Base-by-base conservation (phyloP, 2,113 vertebrate species). In the Chamaetylas fuelleborni region DNA sequence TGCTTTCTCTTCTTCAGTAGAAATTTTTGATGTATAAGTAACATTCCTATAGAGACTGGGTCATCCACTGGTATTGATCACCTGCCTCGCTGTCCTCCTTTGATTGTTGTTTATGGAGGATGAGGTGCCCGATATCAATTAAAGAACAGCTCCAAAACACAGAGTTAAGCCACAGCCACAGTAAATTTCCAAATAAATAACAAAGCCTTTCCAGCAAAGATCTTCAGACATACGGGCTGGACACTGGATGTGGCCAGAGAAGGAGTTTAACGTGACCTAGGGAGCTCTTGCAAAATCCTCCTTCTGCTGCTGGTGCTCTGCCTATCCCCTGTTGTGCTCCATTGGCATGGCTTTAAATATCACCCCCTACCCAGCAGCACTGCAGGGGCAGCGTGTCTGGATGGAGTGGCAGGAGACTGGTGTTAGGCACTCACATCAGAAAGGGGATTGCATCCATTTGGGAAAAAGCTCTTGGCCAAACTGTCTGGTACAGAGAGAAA, bases 221-320 rank as follows among this genome's bases (percentile, higher is more conserved):
- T 88, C 96, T 88, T 97, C 95, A 96, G 92, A 78, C 90, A 96
- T 96, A 92, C 50, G 61, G 84, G 90, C 79, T 96, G 95, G 94
- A 97, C 92, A 86, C 20, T 92, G 90, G 77, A 94, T 92, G 73
- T 92, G 96, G 94, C 86, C 88, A 89, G 90, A 94, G 81, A 85
- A 94, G 93, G 57, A 96, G 26, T 96, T 97, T 94, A 89, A 45
- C 7, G 50, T 92, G 94, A 97, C 77, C 80, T 36, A 93, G 82
- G 0, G 25, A 91, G 78, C 86, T 93, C 93, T 80, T 85, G 83
- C 89, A 87, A 97, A 96, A 96, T 97, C 92, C 91, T 96, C 96
- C 90, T 96, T 96, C 96, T 96, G 95, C 92, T 95, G 96, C 95
- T 51, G 81, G 29, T 78, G 85, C 93, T 96, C 6, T 94, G 86